phyloP scores from a whole-genome alignment of 2,888 invertebrate species.

The Andrena haemorrhoa region DNA sequence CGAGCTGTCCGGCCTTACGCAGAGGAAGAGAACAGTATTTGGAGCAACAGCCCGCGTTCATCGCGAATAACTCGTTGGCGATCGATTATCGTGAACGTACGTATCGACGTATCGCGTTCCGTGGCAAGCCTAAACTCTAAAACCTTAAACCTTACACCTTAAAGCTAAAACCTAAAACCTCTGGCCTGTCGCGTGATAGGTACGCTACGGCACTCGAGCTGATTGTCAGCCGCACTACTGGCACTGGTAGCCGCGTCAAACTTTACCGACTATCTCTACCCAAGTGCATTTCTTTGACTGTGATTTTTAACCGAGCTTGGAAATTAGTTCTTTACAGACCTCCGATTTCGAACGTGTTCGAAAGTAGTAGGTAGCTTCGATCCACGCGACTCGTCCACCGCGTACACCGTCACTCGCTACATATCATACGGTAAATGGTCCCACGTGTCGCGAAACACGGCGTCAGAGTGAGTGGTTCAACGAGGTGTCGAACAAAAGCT shows the following conservation, averaged over 20 bases:
- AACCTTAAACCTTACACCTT: no score
- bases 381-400: slow-evolving; percentile 2
- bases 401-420: slow-evolving; percentile 21
- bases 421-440: slow-evolving; percentile 11
- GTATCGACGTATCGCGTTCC: slow-evolving; percentile 25
- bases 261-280: slow-evolving; percentile 39
- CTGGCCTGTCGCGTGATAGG: slow-evolving; percentile 15
- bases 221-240: neutral
- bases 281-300: slow-evolving; percentile 56
- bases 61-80: slow-evolving; percentile 19
- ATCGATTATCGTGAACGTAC: slow-evolving; percentile 23
- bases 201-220: neutral
- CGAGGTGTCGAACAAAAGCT: neutral
- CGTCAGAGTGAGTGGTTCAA: neutral
- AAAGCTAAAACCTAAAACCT: neutral
- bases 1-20: slow-evolving; percentile 26
- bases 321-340: slow-evolving; percentile 51
- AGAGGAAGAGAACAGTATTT: slow-evolving; percentile 5
- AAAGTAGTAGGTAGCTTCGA: slow-evolving; percentile 9
- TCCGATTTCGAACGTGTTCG: slow-evolving; percentile 36
- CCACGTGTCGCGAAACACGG: no score
- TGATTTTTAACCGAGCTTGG: slow-evolving; percentile 62
- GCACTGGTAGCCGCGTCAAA: slow-evolving; percentile 24
- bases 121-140: slow-evolving; percentile 51
- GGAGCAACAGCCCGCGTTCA: slow-evolving; percentile 11